phyloP scores from a whole-genome alignment of 2,888 invertebrate genomes.

The Pterobdella sp. region DNA sequence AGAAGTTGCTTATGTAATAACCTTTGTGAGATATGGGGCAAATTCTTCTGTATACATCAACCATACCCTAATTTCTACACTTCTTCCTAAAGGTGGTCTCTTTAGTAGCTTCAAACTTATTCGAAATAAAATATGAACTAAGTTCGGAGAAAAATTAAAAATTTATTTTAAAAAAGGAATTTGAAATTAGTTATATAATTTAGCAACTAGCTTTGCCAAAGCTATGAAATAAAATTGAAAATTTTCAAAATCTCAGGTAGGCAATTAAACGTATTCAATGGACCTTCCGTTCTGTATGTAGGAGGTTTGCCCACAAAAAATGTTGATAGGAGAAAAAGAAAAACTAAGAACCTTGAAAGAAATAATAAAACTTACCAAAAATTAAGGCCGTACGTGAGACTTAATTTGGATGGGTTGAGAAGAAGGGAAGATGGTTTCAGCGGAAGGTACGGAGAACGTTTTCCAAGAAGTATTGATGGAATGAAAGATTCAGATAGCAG shows the following conservation, averaged over 20 bases:
- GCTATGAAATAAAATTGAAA: no score
- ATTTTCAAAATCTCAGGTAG: no score
- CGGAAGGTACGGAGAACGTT: background rate
- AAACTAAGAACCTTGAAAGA: no score
- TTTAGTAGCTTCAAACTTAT: no score
- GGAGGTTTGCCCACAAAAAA: background rate
- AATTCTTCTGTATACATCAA: background rate
- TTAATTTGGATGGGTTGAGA: no score
- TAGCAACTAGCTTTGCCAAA: no score
- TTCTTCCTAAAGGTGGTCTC: background rate
- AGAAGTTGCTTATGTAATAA: background rate
- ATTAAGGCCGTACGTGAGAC: no score
- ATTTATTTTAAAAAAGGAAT: no score
- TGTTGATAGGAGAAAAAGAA: background rate
- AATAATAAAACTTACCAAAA: no score
- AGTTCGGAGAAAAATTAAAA: no score
- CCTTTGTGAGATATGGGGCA: background rate
- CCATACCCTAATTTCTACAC: background rate
- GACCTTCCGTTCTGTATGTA: slow-evolving; percentile 1
- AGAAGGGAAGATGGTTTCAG: background rate
- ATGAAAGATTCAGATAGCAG: background rate
- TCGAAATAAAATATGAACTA: no score
- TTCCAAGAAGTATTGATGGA: background rate
- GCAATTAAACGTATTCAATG: slow-evolving; percentile 7
- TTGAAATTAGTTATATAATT: no score